Base-by-base conservation (phyloP, 2,888 invertebrate species). In the Saturnia pavonia region DNA sequence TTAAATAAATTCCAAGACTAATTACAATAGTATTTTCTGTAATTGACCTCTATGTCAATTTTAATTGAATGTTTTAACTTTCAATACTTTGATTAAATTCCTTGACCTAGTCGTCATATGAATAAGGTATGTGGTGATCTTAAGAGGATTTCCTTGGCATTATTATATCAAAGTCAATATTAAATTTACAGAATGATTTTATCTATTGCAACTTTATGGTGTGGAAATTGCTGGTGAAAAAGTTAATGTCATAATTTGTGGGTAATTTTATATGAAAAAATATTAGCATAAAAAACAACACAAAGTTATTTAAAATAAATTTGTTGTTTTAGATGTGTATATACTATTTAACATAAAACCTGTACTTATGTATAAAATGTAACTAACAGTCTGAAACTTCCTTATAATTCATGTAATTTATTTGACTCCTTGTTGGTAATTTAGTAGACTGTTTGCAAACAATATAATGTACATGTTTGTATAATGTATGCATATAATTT, bases 301-400 rank as follows among this genome's bases (percentile, higher is more conserved):
- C 54, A 54, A 54, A 22, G 22, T 22, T n/a, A 22, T 54, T 60
- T 14, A 14, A 1, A 14, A 60, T 14, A 14, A 60, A 16, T 60
- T 14, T 27, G 8, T 60, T 60, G 22, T 22, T 51, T 54, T 11
- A 54, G 22, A 22, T 54, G 22, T 22, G 22, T 22, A 22, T 22
- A n/a, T 54, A 60, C 25, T 27, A 12, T 27, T 60, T 57, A 27
- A 27, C 25, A 25, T 57, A 14, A 60, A 60, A 4, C 14, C 25
- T 60, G 3, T 60, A 25, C n/a, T n/a, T n/a, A n/a, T 60, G 57
- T 14, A 60, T 19, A 40, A 65, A 3, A 65, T 0, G n/a, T 40
- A 65, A 65, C 40, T 40, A 65, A 65, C 40, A n/a, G 22, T 11
- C 40, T 65, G 40, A 40, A 65, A 25, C 51, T 60, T 51, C 63